Conservation (phyloP, 37 sponge, comb jelly and placozoan species). For the Agelas oroides region DNA sequence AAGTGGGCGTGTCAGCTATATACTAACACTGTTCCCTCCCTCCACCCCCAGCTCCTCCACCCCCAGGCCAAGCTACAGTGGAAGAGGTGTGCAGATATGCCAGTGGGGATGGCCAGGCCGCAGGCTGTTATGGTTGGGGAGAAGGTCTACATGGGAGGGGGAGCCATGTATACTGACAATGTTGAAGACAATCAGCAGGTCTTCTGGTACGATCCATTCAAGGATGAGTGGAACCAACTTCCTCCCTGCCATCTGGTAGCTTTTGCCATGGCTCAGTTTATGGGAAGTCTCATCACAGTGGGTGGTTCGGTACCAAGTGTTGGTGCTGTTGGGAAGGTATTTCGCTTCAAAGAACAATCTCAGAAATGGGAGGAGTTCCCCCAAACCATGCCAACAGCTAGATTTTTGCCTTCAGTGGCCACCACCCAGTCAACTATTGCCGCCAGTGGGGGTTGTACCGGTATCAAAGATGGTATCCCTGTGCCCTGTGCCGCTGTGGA, state of each 20-base stretch:
- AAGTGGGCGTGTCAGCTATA: too few species aligned
- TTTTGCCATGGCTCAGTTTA: too few species aligned
- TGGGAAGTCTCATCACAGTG: too few species aligned
- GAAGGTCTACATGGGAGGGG: too few species aligned
- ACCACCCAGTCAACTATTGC: constrained; percentile 7
- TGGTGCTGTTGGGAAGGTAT: background rate
- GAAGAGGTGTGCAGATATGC: constrained; percentile 11
- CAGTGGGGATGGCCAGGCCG: background rate
- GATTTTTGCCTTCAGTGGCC: background rate
- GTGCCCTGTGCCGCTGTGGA: constrained; percentile 6
- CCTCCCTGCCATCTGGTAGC: background rate
- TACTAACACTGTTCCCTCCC: background rate
- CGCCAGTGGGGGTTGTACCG: constrained; percentile 10
- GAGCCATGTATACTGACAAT: too few species aligned
- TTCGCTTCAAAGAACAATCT: background rate
- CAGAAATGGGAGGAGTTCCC: background rate
- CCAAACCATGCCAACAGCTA: constrained; percentile 5
- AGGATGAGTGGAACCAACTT: background rate
- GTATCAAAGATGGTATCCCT: background rate
- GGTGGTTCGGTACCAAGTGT: too few species aligned
- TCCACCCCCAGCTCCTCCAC: too few species aligned
- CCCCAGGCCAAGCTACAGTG: constrained; percentile 15
- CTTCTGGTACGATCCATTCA: too few species aligned
- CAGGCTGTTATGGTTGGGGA: too few species aligned
- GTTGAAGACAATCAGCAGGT: too few species aligned